A percentile compares a stretch with the other conserved stretches of the same genome.
Evolutionary conservation across 1,140 invertebrate species (phyloP).

Genomic region (Cephus cinctus): DNA sequence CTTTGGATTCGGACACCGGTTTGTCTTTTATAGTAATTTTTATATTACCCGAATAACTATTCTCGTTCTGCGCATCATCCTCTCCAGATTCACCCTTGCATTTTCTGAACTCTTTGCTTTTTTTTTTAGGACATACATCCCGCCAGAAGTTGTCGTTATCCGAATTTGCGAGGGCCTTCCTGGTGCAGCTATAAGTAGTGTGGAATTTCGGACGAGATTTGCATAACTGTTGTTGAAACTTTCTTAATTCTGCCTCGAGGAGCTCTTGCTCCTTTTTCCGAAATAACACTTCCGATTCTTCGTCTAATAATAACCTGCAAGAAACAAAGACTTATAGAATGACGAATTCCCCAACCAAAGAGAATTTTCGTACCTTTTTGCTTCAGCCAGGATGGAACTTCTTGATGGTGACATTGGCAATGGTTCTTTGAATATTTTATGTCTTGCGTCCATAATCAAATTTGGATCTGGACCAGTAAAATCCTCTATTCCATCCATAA

Average conservation of each 20-base stretch:
- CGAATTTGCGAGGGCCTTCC: constrained; percentile 26
- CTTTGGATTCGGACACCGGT: constrained; percentile 18
- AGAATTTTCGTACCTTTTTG: constrained; percentile 8
- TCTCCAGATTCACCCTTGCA: neutral
- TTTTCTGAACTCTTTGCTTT: neutral
- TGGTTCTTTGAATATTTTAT: constrained; percentile 18
- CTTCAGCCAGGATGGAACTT: constrained; percentile 8
- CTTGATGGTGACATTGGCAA: constrained; percentile 3
- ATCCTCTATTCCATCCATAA: neutral
- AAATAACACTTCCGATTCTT: constrained; percentile 17
- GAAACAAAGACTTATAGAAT: constrained; percentile 6
- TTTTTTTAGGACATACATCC: neutral
- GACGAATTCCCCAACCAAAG: constrained; percentile 4
- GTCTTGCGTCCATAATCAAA: constrained; percentile 27
- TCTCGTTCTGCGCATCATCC: neutral
- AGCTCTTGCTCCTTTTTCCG: constrained; percentile 23
- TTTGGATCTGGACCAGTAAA: constrained; percentile 16
- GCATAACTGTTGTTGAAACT: constrained; percentile 31
- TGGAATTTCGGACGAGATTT: constrained; percentile 32
- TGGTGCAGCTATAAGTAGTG: constrained; percentile 24
- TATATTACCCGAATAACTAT: constrained; percentile 24
- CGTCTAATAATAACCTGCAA: constrained; percentile 10
- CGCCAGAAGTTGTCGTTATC: constrained; percentile 38
- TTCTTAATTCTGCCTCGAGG: constrained; percentile 26
- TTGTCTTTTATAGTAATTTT: constrained; percentile 50